A percentile compares a stretch with the other conserved stretches of the same genome.
These are phyloP conservation scores for Philopedon plagiatum DNA, from an alignment of 2,888 invertebrate genomes.

Conservation along the genomic window DNA sequence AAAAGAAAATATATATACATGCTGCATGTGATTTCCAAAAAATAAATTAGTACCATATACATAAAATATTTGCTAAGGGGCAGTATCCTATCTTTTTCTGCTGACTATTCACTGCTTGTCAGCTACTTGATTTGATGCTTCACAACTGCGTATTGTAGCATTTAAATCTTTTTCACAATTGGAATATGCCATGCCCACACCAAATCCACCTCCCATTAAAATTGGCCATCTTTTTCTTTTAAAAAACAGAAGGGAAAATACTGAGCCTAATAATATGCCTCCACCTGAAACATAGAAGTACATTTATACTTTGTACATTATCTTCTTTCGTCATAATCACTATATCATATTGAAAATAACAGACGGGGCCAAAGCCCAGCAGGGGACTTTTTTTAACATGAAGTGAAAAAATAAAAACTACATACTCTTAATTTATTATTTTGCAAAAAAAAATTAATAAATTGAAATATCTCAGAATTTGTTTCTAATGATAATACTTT, in stretches of 20 bases:
- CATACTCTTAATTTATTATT: too few relatives aligned
- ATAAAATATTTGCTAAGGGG: constrained; percentile 43
- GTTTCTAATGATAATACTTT: too few relatives aligned
- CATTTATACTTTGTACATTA: too few relatives aligned
- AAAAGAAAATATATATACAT: constrained; percentile 51
- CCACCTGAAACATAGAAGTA: constrained; percentile 77
- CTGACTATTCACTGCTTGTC: constrained; percentile 32
- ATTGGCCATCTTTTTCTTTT: constrained; percentile 90
- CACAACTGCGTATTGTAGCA: constrained; percentile 59
- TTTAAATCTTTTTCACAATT: constrained; percentile 85
- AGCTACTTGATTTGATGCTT: constrained; percentile 13
- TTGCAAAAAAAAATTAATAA: too few relatives aligned
- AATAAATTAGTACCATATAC: constrained; percentile 46
- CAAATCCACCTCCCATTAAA: constrained; percentile 89
- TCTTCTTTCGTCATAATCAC: too few relatives aligned
- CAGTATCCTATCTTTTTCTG: constrained; percentile 30
- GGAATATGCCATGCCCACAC: constrained; percentile 90
- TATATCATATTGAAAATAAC: too few relatives aligned
- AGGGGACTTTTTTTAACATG: too few relatives aligned
- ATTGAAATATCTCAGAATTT: too few relatives aligned
- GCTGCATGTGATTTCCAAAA: constrained; percentile 37
- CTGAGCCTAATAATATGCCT: constrained; percentile 84
- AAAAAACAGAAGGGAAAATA: constrained; percentile 87
- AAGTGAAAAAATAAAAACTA: too few relatives aligned
- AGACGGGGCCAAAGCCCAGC: too few relatives aligned